Conservation (phyloP, 2,888 invertebrate species). For the Lucinisca nassula region DNA sequence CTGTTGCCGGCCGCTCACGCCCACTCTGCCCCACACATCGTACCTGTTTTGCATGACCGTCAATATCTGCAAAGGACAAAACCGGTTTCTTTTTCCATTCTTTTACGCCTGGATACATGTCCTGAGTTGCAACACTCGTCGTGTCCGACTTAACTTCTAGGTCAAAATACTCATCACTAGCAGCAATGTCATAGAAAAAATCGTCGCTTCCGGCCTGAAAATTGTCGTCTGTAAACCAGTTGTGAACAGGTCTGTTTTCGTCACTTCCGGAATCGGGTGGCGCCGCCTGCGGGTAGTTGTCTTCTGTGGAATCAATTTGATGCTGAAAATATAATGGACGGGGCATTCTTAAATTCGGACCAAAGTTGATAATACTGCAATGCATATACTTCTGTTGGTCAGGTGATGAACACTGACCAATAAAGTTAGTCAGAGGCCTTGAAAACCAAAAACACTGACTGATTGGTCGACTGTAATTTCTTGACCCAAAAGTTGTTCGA, state of each 20-base stretch:
- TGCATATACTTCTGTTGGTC: too few species aligned
- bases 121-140: not conserved
- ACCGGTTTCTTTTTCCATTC: conserved; percentile 25
- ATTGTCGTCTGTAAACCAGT: not conserved
- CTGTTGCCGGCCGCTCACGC: too few species aligned
- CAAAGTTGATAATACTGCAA: too few species aligned
- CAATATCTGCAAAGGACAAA: conserved; percentile 33
- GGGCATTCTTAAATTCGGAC: too few species aligned
- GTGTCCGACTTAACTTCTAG: not conserved
- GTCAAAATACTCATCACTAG: not conserved
- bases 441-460: too few species aligned
- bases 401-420: too few species aligned
- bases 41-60: conserved; percentile 53
- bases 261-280: not conserved
- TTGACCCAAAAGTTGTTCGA: too few species aligned
- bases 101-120: not conserved
- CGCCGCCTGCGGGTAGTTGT: not conserved
- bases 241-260: not conserved
- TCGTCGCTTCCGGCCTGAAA: not conserved
- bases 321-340: not conserved
- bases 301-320: not conserved
- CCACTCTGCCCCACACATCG: too few species aligned
- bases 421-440: too few species aligned
- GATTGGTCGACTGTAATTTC: too few species aligned
- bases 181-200: not conserved